These are phyloP conservation scores for Chymomyza amoena DNA, from an alignment of 2,888 invertebrate species.

Conservation along the genomic window DNA sequence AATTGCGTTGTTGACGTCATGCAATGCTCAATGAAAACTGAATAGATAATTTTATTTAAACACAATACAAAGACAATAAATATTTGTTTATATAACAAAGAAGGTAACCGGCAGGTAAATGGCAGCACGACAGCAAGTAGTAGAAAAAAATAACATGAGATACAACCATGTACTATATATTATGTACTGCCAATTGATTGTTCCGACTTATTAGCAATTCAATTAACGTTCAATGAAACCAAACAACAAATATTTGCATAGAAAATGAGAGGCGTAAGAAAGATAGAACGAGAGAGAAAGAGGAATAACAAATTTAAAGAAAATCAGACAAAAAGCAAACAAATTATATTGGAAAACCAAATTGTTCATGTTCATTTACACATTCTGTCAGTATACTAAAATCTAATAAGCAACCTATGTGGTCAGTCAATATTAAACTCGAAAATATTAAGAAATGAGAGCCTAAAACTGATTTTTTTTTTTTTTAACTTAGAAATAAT, in stretches of 20 bases:
- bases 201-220: constrained; percentile 58
- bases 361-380: too few relatives aligned
- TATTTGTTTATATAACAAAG: neutral
- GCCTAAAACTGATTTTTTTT: too few relatives aligned
- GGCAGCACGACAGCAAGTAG: constrained; percentile 11
- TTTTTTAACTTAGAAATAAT: too few relatives aligned
- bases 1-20: neutral
- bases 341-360: too few relatives aligned
- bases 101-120: constrained; percentile 16
- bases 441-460: too few relatives aligned
- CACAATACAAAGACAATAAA: neutral
- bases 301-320: neutral
- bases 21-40: neutral
- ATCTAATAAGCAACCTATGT: too few relatives aligned
- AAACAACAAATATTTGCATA: neutral
- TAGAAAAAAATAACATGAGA: constrained; percentile 23
- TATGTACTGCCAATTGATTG: constrained; percentile 47
- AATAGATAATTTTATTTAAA: constrained; percentile 10
- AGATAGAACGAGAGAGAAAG: neutral
- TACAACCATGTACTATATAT: constrained; percentile 20
- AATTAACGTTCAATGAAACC: constrained; percentile 51
- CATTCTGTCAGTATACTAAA: too few relatives aligned
- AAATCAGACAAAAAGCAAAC: too few relatives aligned
- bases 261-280: neutral
- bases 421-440: too few relatives aligned